Base-by-base conservation (phyloP, 2,888 invertebrate species). In the Podotricha telesiphe region DNA sequence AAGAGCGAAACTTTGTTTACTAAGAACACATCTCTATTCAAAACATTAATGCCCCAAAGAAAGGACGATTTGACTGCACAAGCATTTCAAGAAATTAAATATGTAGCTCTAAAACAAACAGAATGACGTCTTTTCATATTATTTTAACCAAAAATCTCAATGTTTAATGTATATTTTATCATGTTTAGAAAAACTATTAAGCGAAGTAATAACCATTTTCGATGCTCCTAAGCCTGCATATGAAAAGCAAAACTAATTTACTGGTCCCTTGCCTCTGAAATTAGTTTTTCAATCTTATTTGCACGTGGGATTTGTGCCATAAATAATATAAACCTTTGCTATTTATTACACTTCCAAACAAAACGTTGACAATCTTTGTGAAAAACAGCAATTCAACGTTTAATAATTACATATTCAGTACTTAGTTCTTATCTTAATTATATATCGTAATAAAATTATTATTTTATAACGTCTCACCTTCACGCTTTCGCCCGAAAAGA, bases 231-330 rank as follows among this genome's bases (percentile, higher is more conserved):
- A 72, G 64, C 69, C 68, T 67, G 69, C 67, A 70, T 70, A 61
- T 50, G 59, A 68, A 70, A 70, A 68, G 61, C 58, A 58, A 72
- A 72, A 72, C 69, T 63, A 69, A 69, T 72, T 72, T 67, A 69
- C 69, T 72, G 55, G 67, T 63, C 69, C 66, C 64, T 72, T 69
- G 55, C 66, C 61, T 69, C 55, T 47, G 67, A 69, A 69, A 72
- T 72, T 69, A 72, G 67, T 65, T 72, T 67, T 67, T 69, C 64
- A 69, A 47, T 58, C 64, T 59, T 69, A 69, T 72, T 71, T 67
- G 55, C 61, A 50, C 47, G 37, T 62, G 34, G 34, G 15, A 13
- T 50, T 17, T 48, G 50, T 37, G 37, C 17, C 37, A 48, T 62
- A 62, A 50, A 50, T 62, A 37, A 48, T 62, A 62, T 22, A 61